These are phyloP conservation scores for Cheumatopsyche charites DNA, from an alignment of 1,140 invertebrate species.

Conservation along the genomic window DNA sequence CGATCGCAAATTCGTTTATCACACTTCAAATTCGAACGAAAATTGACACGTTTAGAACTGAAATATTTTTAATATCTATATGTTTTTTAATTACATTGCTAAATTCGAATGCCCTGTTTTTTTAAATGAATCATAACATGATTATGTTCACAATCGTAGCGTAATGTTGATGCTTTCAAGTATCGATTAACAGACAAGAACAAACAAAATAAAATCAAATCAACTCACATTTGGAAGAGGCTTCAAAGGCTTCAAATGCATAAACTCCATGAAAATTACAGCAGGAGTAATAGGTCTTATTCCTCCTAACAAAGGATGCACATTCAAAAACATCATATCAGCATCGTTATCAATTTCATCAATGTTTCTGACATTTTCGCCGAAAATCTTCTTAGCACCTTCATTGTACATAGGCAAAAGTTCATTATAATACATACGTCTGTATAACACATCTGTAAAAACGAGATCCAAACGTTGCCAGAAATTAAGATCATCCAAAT, in stretches of 20 bases:
- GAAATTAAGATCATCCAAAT: constrained; percentile 44
- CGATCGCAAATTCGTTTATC: too few relatives aligned
- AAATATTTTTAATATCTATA: too few relatives aligned
- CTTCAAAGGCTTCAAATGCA: constrained; percentile 49
- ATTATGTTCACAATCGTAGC: too few relatives aligned
- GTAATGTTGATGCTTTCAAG: too few relatives aligned
- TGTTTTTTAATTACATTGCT: too few relatives aligned
- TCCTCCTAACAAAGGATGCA: constrained; percentile 52
- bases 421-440: constrained; percentile 26
- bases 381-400: constrained; percentile 48
- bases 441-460: constrained; percentile 22
- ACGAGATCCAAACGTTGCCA: constrained; percentile 46
- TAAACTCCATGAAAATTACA: constrained; percentile 54
- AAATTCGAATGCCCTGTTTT: too few relatives aligned
- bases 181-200: too few relatives aligned
- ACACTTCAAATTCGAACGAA: too few relatives aligned
- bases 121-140: too few relatives aligned
- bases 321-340: constrained; percentile 57
- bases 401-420: not conserved
- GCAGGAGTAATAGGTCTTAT: constrained; percentile 52
- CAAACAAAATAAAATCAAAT: too few relatives aligned
- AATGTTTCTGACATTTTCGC: constrained; percentile 50
- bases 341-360: constrained; percentile 54
- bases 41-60: too few relatives aligned
- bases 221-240: constrained; percentile 32